Evolutionary conservation across 1,140 invertebrate species (phyloP).

Genomic region (Brachionus rotundiformis): DNA sequence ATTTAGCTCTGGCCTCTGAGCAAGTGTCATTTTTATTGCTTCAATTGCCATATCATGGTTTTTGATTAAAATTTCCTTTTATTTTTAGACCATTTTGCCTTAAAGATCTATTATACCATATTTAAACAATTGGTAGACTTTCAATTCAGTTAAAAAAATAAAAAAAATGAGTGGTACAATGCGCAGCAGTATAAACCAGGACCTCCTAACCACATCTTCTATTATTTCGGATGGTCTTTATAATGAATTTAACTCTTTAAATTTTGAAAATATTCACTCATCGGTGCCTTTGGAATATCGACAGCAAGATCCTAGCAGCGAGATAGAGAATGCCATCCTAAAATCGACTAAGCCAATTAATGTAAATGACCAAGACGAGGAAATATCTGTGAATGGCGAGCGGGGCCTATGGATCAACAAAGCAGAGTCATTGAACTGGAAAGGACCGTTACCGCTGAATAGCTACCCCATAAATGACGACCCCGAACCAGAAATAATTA

Average conservation of each 20-base stretch:
- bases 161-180: conserved; percentile 31
- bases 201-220: conserved; percentile 1
- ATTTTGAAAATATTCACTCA: conserved; percentile 2
- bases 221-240: conserved; percentile 24
- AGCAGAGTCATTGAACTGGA: not conserved
- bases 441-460: not conserved
- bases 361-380: not conserved
- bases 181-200: not conserved
- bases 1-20: not conserved
- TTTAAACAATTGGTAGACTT: not conserved
- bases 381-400: conserved; percentile 1
- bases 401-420: not conserved
- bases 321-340: not conserved
- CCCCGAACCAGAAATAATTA: conserved; percentile 25
- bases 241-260: conserved; percentile 24
- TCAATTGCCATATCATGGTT: not conserved
- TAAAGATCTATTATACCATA: not conserved
- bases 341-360: not conserved
- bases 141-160: not conserved
- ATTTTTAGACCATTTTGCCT: not conserved
- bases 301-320: not conserved
- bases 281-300: not conserved
- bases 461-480: conserved; percentile 39
- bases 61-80: conserved; percentile 11
- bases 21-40: not conserved